Evolutionary conservation across 2,888 invertebrate genomes (phyloP).

Genomic region (Philereme vetulata): DNA sequence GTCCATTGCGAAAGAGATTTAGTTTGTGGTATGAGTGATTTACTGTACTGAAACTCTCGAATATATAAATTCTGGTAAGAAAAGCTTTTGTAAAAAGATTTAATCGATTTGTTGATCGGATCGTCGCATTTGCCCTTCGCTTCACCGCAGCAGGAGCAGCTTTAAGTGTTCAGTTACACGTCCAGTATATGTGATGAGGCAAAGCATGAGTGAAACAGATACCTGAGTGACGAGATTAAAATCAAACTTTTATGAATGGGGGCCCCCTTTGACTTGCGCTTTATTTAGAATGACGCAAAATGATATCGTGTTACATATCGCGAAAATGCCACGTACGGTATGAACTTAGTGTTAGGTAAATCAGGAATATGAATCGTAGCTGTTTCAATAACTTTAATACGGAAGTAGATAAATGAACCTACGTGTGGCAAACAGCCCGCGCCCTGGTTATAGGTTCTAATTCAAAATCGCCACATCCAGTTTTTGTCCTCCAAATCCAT

Average conservation of each 20-base stretch:
- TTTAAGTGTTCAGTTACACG: slow-evolving; percentile 79
- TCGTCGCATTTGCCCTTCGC: slow-evolving; percentile 53
- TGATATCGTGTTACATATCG: slow-evolving; percentile 61
- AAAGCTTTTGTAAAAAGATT: slow-evolving; percentile 64
- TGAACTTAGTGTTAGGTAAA: slow-evolving; percentile 50
- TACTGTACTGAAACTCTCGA: slow-evolving; percentile 50
- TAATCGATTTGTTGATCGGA: slow-evolving; percentile 58
- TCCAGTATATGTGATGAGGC: slow-evolving; percentile 79
- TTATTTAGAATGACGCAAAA: slow-evolving; percentile 49
- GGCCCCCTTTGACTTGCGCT: slow-evolving; percentile 40
- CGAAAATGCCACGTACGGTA: slow-evolving; percentile 55
- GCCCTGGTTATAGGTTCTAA: slow-evolving; percentile 24
- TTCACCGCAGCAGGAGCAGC: slow-evolving; percentile 73
- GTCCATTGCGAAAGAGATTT: slow-evolving; percentile 83
- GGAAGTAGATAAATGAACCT: slow-evolving; percentile 35
- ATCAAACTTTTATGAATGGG: slow-evolving; percentile 22
- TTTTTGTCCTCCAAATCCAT: slow-evolving; percentile 42
- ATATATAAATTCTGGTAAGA: slow-evolving; percentile 59
- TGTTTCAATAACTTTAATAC: slow-evolving; percentile 21
- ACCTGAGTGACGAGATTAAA: slow-evolving; percentile 62
- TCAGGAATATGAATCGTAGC: slow-evolving; percentile 47
- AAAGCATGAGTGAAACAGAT: slow-evolving; percentile 77
- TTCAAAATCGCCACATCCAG: slow-evolving; percentile 40
- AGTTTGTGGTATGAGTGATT: slow-evolving; percentile 71
- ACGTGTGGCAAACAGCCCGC: slow-evolving; percentile 21